These are phyloP conservation scores for Anguilla pacifica DNA, from an alignment of 2,797 vertebrate species.

Conservation along the genomic window DNA sequence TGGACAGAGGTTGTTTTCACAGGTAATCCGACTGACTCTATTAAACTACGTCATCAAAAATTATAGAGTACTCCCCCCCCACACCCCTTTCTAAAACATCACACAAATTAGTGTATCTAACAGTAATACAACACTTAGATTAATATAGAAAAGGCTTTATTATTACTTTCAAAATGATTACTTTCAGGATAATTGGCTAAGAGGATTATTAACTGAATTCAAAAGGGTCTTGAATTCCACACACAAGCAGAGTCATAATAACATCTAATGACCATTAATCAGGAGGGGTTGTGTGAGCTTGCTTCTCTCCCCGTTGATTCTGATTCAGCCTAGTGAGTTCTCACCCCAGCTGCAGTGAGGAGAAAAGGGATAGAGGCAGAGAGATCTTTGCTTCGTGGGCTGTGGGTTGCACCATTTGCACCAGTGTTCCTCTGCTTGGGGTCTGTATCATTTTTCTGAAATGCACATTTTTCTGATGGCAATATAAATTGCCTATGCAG, in stretches of 20 bases:
- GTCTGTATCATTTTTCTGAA: neutral
- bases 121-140: conserved; percentile 86
- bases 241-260: conserved; percentile 85
- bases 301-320: conserved; percentile 1
- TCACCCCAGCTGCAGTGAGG: conserved; percentile 12
- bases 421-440: neutral
- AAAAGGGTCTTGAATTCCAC: conserved; percentile 85
- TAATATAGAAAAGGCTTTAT: conserved; percentile 82
- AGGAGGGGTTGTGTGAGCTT: conserved; percentile 61
- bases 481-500: too few species aligned
- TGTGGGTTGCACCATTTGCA: neutral
- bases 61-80: neutral
- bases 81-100: neutral
- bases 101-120: conserved; percentile 56
- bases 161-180: conserved; percentile 75
- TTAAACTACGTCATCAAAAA: neutral
- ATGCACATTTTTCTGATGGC: neutral
- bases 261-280: conserved; percentile 83
- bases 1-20: too few species aligned
- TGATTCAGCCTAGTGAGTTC: neutral
- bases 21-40: neutral
- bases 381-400: neutral
- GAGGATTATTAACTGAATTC: conserved; percentile 87
- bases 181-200: conserved; percentile 82
- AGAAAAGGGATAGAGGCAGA: neutral